These are phyloP conservation scores for Chymomyza caudatula DNA, from an alignment of 2,888 invertebrate genomes.

Conservation along the genomic window DNA sequence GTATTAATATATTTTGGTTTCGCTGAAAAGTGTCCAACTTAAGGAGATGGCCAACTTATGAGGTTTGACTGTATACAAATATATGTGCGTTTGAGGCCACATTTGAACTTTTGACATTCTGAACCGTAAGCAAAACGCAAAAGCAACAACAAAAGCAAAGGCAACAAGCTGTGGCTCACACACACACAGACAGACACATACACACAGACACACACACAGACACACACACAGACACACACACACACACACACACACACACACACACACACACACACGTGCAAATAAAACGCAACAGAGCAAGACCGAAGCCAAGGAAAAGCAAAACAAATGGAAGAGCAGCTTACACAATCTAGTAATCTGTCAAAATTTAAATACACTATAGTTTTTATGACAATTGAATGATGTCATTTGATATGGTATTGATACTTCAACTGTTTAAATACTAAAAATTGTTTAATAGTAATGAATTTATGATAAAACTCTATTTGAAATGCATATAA, in stretches of 20 bases:
- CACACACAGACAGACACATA: conserved; percentile 1
- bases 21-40: too few relatives aligned
- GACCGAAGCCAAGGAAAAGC: background rate
- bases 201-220: background rate
- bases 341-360: background rate
- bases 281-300: conserved; percentile 13
- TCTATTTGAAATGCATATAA: too few relatives aligned
- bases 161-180: background rate
- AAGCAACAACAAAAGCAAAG: background rate
- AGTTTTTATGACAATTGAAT: background rate
- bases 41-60: too few relatives aligned
- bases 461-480: too few relatives aligned
- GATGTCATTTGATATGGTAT: background rate
- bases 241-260: background rate
- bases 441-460: too few relatives aligned
- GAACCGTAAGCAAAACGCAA: conserved; percentile 1
- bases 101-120: conserved; percentile 45
- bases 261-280: background rate
- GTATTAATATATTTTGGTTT: too few relatives aligned
- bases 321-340: background rate
- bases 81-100: conserved; percentile 34
- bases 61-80: too few relatives aligned
- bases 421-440: too few relatives aligned
- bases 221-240: background rate
- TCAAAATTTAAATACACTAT: background rate